phyloP scores from a whole-genome alignment of 92 coral and sea anemone genomes.

The Phenganax subtilis region DNA sequence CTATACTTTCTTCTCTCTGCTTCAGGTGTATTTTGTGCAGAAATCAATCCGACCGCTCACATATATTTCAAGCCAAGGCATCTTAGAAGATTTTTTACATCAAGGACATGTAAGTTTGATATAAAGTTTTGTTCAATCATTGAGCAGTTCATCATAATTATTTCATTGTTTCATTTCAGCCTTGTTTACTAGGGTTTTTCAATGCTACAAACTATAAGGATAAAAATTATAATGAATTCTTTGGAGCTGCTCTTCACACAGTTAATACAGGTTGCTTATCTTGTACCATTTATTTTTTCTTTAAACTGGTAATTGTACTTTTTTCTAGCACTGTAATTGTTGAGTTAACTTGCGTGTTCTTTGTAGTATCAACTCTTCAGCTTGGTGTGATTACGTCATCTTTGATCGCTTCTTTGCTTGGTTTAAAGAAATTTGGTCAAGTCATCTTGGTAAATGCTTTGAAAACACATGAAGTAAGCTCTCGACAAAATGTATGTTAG shows the following conservation, averaged over 20 bases:
- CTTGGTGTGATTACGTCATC: conserved; percentile 60
- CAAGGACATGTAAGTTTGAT: conserved; percentile 55
- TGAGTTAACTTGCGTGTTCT: neutral
- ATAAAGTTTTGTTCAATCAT: neutral
- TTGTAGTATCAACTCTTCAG: conserved; percentile 54
- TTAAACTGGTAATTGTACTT: neutral
- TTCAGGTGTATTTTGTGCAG: conserved; percentile 64
- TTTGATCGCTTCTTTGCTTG: conserved; percentile 48
- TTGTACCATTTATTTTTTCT: too few relatives aligned
- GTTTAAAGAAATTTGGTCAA: conserved; percentile 43
- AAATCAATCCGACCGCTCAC: conserved; percentile 66
- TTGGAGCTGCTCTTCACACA: conserved; percentile 66
- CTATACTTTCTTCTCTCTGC: neutral
- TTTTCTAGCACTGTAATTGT: neutral
- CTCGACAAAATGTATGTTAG: neutral
- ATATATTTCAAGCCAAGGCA: conserved; percentile 58
- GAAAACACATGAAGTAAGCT: conserved; percentile 44
- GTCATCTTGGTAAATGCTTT: conserved; percentile 48
- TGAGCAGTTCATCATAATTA: conserved; percentile 43
- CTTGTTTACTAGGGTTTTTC: conserved; percentile 40
- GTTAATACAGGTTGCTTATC: conserved; percentile 53
- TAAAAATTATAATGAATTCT: conserved; percentile 56
- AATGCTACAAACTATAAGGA: conserved; percentile 32
- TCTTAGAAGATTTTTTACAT: conserved; percentile 43
- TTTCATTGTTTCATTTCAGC: conserved; percentile 54